Evolutionary conservation across 2,113 vertebrate genomes (phyloP).

Genomic region (Archilochus colubris): DNA sequence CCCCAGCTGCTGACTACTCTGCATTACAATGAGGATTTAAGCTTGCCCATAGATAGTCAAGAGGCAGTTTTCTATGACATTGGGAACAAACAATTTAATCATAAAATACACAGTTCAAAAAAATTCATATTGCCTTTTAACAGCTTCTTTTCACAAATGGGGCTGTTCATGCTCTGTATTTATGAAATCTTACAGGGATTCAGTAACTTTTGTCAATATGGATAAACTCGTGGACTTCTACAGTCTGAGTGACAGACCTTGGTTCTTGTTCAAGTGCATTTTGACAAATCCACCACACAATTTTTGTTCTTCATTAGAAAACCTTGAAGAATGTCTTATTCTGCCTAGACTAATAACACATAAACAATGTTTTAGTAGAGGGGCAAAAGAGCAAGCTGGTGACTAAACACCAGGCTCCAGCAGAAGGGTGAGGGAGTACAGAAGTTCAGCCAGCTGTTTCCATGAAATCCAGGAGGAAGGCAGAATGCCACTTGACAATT

Average conservation of each 20-base stretch:
- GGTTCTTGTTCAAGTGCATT: not conserved
- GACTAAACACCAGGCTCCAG: not conserved
- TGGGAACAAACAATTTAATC: not conserved
- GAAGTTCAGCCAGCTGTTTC: slow-evolving; percentile 40
- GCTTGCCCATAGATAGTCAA: not conserved
- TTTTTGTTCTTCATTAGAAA: not conserved
- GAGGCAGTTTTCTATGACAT: not conserved
- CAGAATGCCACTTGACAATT: slow-evolving; percentile 41
- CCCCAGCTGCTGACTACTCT: not conserved
- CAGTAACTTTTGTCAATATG: not conserved
- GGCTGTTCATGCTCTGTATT: not conserved
- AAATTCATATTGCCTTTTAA: not conserved
- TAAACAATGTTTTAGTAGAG: not conserved
- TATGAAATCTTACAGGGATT: not conserved
- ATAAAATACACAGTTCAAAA: not conserved
- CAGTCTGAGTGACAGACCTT: not conserved
- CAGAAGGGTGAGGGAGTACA: not conserved
- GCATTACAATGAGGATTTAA: not conserved
- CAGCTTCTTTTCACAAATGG: not conserved
- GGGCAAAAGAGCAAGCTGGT: not conserved
- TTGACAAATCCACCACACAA: not conserved
- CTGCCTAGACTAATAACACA: not conserved
- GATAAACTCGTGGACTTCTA: not conserved
- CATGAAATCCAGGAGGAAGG: slow-evolving; percentile 5
- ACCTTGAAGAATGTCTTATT: not conserved